Base-by-base conservation (phyloP, 1,140 invertebrate genomes). In the Polypedilum pembai region DNA sequence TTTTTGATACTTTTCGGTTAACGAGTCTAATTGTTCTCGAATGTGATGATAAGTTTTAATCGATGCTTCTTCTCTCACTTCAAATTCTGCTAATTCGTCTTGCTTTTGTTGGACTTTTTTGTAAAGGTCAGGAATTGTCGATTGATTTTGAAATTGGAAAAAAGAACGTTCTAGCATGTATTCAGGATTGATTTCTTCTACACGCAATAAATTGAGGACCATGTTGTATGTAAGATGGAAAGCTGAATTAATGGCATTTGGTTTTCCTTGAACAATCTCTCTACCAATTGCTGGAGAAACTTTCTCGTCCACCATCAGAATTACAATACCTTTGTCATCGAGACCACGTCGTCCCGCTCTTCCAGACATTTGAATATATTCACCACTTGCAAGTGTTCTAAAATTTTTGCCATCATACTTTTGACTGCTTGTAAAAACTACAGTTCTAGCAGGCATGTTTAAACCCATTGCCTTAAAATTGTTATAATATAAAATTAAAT, bases 221-320 rank as follows among this genome's bases (percentile, higher is more conserved):
- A 99, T 99, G 81, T 99, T 99, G 81, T 99, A 99, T 0, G 98
- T 99, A 72, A 99, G 85, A 84, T 99, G 97, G 84, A 99, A 99
- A 0, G 98, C 97, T 1, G 96, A 98, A 83, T 99, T 99, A 40
- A 99, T 92, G 0, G 96, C 92, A 85, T 99, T 98, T 0, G 97
- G 89, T 79, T 89, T 88, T 63, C 98, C 97, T 83, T 97, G 94
- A 1, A 99, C 88, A 76, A 99, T 92, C 69, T 90, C 88, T 80
- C 95, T 89, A 1, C 92, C 94, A 18, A 91, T 88, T 12, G 88
- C 86, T 0, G 94, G 92, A 69, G 91, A 94, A 75, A 99, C 94
- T 83, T 97, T 94, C 82, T 99, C 95, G 82, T 99, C 98, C 7
- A 99, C 91, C 95, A 99, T 99, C 40, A 99, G 84, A 77, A 99